These are phyloP conservation scores for Matsumyia berberina DNA, from an alignment of 2,888 invertebrate species.

Conservation along the genomic window DNA sequence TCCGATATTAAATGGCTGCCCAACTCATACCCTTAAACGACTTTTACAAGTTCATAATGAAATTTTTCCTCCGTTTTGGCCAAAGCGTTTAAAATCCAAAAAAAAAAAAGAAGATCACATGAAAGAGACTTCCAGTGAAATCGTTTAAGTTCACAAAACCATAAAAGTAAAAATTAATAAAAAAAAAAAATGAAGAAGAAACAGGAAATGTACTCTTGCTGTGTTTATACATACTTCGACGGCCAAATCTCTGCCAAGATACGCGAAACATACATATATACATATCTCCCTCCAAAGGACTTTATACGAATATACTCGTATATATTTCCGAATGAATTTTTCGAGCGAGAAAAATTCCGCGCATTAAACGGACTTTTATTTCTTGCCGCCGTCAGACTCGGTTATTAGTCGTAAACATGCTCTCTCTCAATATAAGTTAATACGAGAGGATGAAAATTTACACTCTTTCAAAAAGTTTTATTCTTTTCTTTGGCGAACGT, in stretches of 20 bases:
- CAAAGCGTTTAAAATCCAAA: slow-evolving; percentile 7
- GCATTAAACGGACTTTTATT: slow-evolving; percentile 46
- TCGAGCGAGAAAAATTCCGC: slow-evolving; percentile 25
- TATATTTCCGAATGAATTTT: slow-evolving; percentile 58
- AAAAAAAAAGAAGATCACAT: slow-evolving; percentile 13
- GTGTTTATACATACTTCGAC: slow-evolving; percentile 28
- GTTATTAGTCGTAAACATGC: slow-evolving; percentile 61
- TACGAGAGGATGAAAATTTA: slow-evolving; percentile 60
- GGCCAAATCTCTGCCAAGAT: slow-evolving; percentile 22
- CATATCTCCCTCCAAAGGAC: slow-evolving; percentile 1
- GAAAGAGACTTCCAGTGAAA: slow-evolving; percentile 17
- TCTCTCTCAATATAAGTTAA: slow-evolving; percentile 23
- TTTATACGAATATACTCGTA: background rate
- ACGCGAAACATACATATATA: slow-evolving; percentile 23
- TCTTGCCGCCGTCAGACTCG: slow-evolving; percentile 15
- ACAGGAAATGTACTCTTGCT: slow-evolving; percentile 34
- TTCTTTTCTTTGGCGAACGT: slow-evolving; percentile 27
- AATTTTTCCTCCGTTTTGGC: slow-evolving; percentile 14
- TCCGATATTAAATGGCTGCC: too few relatives aligned
- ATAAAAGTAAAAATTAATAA: slow-evolving; percentile 48
- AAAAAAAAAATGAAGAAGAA: background rate
- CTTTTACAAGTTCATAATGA: slow-evolving; percentile 10
- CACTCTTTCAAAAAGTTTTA: slow-evolving; percentile 68
- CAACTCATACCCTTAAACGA: background rate
- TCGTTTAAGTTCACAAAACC: slow-evolving; percentile 39